phyloP scores from a whole-genome alignment of 2,888 invertebrate species.

The Melitaea athalia region DNA sequence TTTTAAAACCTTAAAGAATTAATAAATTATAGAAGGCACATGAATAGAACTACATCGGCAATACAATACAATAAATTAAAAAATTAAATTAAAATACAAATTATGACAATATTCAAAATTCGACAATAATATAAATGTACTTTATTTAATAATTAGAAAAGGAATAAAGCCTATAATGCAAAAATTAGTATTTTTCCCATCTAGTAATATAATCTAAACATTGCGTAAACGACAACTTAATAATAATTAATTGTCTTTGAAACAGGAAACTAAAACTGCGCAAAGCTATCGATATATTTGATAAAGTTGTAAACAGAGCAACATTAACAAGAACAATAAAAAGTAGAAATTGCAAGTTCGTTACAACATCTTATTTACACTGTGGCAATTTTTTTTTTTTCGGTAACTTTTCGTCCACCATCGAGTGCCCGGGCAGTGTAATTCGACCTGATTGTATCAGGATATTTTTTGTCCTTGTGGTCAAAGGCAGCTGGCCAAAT shows the following conservation, averaged over 20 bases:
- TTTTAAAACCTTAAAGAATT: background rate
- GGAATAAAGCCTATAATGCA: too few species aligned
- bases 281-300: background rate
- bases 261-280: background rate
- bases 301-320: conserved; percentile 40
- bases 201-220: too few species aligned
- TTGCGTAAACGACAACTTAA: background rate
- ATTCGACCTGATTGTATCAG: conserved; percentile 80
- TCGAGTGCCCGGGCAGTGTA: conserved; percentile 68
- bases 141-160: too few species aligned
- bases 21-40: background rate
- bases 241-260: background rate
- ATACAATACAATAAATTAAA: too few species aligned
- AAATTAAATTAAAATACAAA: too few species aligned
- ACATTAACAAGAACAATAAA: conserved; percentile 52
- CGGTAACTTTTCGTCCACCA: conserved; percentile 58
- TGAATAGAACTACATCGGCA: background rate
- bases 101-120: too few species aligned
- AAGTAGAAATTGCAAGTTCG: conserved; percentile 61
- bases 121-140: too few species aligned
- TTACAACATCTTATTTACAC: conserved; percentile 58
- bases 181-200: too few species aligned
- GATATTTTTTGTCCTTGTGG: conserved; percentile 76
- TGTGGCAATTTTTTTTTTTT: conserved; percentile 60
- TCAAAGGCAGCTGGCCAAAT: conserved; percentile 77